Conservation (phyloP, 2,797 vertebrate species). For the Tympanoctomys barrerae region DNA sequence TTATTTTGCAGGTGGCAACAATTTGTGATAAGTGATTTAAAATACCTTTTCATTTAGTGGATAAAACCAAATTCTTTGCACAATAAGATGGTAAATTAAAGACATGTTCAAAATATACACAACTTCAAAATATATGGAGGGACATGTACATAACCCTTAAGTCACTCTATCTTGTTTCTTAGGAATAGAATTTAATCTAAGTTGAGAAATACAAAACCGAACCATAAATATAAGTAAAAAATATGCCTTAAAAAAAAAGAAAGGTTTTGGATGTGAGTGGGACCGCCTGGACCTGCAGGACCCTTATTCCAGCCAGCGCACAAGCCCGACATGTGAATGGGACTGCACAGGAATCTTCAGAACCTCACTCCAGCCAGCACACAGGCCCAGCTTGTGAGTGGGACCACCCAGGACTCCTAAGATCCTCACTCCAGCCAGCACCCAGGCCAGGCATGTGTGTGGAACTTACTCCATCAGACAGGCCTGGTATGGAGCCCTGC, state of each 20-base stretch:
- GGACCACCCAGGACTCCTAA: too few species aligned
- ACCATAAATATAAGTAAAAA: neutral
- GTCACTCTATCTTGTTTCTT: neutral
- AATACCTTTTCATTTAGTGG: slow-evolving; percentile 60
- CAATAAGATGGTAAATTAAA: slow-evolving; percentile 58
- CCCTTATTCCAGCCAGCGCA: too few species aligned
- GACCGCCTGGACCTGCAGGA: too few species aligned
- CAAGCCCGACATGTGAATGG: too few species aligned
- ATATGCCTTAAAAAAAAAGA: neutral
- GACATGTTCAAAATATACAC: slow-evolving; percentile 49
- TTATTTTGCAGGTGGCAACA: slow-evolving; percentile 69
- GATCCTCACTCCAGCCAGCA: too few species aligned
- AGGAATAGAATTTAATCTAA: slow-evolving; percentile 58
- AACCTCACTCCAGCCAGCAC: too few species aligned
- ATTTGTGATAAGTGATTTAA: slow-evolving; percentile 63
- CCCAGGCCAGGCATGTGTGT: too few species aligned
- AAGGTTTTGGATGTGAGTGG: neutral
- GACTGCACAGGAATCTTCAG: too few species aligned
- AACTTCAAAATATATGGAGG: slow-evolving; percentile 27
- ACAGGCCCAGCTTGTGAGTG: too few species aligned
- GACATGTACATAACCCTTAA: neutral
- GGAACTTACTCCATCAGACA: too few species aligned
- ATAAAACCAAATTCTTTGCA: slow-evolving; percentile 13
- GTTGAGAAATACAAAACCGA: slow-evolving; percentile 54
- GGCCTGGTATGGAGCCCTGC: too few species aligned